Evolutionary conservation across 2,888 invertebrate species (phyloP), one percentile per base, ranked within the genome.

Genomic region (Lottia gigantea): DNA sequence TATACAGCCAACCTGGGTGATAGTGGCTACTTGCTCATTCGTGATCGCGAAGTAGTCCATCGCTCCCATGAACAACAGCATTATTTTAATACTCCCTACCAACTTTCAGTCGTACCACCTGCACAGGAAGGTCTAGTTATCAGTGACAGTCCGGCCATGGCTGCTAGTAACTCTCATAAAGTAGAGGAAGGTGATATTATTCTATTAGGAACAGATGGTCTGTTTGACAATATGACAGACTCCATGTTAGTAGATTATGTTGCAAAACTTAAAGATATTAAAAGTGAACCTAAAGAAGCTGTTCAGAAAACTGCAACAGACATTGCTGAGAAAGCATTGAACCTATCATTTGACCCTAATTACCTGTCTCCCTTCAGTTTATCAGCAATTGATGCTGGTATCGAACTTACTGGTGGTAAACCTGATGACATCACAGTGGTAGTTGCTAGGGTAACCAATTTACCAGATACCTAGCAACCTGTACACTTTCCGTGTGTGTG

Each of bases 1-100:
- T 95, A 97, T 85, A 95, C 98, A 16, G 98, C 98, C 67, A 98
- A 98, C 90, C 95, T 98, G 80, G 98, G 98, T n/a, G 98, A 98
- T 90, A 97, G 97, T 86, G 98, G 98, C 16, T 98, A 96, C 90
- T 94, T 98, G 91, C 94, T 98, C 19, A 82, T 87, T 16, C 79
- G 87, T 25, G 79, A 85, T 68, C 83, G 84, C 7, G 81, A 85
- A 72, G 82, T 98, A 25, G 93, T 98, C 40, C 95, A 96, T 87
- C 93, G 95, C 75, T 97, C 97, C 6, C 95, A 95, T 84, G 98
- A 98, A 88, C 98, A 98, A 86, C 97, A 97, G 85, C 98, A 98
- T 90, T 98, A 98, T 90, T 98, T 98, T 90, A 98, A 98, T 90
- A 98, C 98, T 55, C 98, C 98, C 4, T 98, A 96, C 91, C 98